Base-by-base conservation (phyloP, 2,888 invertebrate species). In the Catocala fraxini region DNA sequence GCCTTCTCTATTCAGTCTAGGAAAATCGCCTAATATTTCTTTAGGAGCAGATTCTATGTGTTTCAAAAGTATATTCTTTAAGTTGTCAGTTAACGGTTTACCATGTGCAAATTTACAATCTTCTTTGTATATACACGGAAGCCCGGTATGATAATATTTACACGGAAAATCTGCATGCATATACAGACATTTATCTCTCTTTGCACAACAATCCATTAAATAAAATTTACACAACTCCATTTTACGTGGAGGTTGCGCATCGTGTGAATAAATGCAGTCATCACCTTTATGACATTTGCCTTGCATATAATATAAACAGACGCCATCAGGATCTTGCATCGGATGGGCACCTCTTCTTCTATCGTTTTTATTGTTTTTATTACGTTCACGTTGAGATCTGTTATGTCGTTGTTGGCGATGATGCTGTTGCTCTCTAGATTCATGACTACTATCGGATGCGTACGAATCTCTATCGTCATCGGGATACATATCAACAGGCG, bases 121-220 rank as follows among this genome's bases (percentile, higher is more conserved):
- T n/a, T 97, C 97, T 83, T 96, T 96, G 54, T 95, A 95, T 71
- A 96, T 95, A 89, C 99, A 99, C 59, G 97, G 96, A 89, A 97
- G 95, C 70, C 99, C 99, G 56, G 98, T 97, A 87, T 99, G 99
- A 91, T 97, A 99, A 93, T 97, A 99, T 95, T 99, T 99, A 93
- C 99, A 99, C 13, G 99, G 99, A 89, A 99, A 99, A 89, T 99
- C 99, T 81, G 97, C 96, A 93, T 99, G 99, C 97, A 99, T 97
- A 86, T 98, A 99, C 15, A 98, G 95, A 93, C 99, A 99, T 90
- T 98, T 98, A 79, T 98, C 98, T 81, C 98, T 96, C 93, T 99
- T 99, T 57, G 98, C 97, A 93, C 99, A 99, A 88, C 98, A 98
- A 75, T 98, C 98, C 96, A 97, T 98, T 65, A 99, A 92, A 93